Conservation (phyloP, 2,888 invertebrate genomes). For the Nephrotoma appendiculata region DNA sequence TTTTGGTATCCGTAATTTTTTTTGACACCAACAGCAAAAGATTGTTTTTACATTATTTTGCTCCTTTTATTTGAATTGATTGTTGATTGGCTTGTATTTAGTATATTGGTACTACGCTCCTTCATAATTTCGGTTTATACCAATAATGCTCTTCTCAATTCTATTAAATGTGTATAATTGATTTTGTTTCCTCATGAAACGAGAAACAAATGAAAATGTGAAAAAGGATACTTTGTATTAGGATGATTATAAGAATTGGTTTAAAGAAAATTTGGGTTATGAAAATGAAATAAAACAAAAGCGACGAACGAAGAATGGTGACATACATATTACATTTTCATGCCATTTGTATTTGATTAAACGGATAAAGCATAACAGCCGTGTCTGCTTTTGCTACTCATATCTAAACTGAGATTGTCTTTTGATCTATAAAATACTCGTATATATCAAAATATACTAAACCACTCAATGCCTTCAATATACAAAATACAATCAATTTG, state of each 20-base stretch:
- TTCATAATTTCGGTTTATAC: not conserved
- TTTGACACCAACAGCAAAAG: not conserved
- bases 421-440: too few species aligned
- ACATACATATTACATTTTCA: not conserved
- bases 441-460: too few species aligned
- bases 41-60: not conserved
- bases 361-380: not conserved
- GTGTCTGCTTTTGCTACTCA: not conserved
- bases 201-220: not conserved
- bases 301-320: not conserved
- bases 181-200: not conserved
- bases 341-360: not conserved
- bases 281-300: not conserved
- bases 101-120: not conserved
- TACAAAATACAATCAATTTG: too few species aligned
- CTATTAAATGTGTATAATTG: not conserved
- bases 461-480: too few species aligned
- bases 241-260: not conserved
- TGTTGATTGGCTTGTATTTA: not conserved
- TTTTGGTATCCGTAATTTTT: not conserved
- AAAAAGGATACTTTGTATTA: not conserved
- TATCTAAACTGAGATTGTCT: too few species aligned
- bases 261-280: not conserved
- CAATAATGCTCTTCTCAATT: not conserved
- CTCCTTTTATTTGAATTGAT: not conserved